phyloP scores from a whole-genome alignment of 2,113 vertebrate genomes.

The Ellobius talpinus region DNA sequence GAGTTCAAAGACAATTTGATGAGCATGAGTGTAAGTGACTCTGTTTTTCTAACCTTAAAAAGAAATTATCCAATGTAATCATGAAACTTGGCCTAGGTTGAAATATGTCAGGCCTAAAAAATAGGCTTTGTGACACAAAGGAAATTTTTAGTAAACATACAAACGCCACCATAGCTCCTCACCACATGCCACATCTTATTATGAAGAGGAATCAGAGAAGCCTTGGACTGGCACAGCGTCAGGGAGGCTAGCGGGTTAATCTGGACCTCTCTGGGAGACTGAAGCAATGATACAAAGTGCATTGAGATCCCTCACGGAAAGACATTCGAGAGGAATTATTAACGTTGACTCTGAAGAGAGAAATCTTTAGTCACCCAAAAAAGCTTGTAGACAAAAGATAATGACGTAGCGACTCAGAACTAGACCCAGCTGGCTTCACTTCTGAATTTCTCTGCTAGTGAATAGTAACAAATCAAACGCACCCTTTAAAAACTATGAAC shows the following conservation, averaged over 20 bases:
- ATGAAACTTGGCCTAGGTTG: constrained; percentile 16
- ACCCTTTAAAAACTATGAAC: constrained; percentile 72
- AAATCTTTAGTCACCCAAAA: constrained; percentile 37
- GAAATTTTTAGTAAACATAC: background rate
- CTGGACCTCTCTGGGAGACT: constrained; percentile 4
- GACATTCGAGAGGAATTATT: constrained; percentile 22
- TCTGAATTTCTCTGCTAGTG: constrained; percentile 57
- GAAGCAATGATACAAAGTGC: constrained; percentile 40
- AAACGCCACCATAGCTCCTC: background rate
- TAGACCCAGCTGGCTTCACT: constrained; percentile 44
- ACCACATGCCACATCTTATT: background rate
- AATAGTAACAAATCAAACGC: constrained; percentile 70
- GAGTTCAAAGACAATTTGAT: constrained; percentile 31
- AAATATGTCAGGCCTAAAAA: constrained; percentile 21
- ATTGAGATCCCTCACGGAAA: constrained; percentile 52
- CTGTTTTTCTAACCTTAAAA: constrained; percentile 26
- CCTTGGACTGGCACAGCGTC: background rate
- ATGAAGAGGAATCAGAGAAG: constrained; percentile 51
- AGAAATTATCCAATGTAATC: background rate
- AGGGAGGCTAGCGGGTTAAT: background rate
- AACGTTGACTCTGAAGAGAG: background rate
- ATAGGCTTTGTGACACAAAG: background rate
- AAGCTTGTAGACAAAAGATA: constrained; percentile 60
- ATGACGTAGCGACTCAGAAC: constrained; percentile 54
- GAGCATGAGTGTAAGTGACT: constrained; percentile 34